Evolutionary conservation across 2,888 invertebrate species (phyloP).

Genomic region (Branchellion lobata): DNA sequence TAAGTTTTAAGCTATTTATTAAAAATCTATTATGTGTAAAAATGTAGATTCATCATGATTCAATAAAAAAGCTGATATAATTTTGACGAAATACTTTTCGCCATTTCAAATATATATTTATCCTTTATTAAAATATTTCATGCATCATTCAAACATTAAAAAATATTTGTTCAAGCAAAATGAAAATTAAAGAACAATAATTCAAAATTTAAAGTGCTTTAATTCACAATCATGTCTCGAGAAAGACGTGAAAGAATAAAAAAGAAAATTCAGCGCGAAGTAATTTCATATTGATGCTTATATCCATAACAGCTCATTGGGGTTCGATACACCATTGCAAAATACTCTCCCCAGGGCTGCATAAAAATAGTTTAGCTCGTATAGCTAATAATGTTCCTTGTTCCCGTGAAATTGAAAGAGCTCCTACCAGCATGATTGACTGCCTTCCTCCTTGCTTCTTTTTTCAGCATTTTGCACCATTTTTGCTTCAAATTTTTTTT

Average conservation of each 20-base stretch:
- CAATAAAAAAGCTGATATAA: too few relatives aligned
- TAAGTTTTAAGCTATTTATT: too few relatives aligned
- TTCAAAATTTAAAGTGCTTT: neutral
- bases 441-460: too few relatives aligned
- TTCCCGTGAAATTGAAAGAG: constrained; percentile 19
- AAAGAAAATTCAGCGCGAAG: neutral
- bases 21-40: too few relatives aligned
- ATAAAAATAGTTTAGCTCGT: constrained; percentile 14
- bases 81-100: too few relatives aligned
- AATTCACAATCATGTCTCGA: neutral
- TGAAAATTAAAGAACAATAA: neutral
- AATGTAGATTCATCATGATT: too few relatives aligned
- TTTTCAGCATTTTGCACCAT: too few relatives aligned
- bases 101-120: too few relatives aligned
- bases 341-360: neutral
- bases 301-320: constrained; percentile 11
- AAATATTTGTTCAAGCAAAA: too few relatives aligned
- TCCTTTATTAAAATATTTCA: too few relatives aligned
- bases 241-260: neutral
- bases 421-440: constrained; percentile 10
- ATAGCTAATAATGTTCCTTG: constrained; percentile 15
- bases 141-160: too few relatives aligned
- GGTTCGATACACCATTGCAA: constrained; percentile 8
- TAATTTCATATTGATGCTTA: constrained; percentile 14
- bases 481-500: too few relatives aligned